Conservation (phyloP, 2,797 vertebrate genomes). For the Petrocephalus schoutedeni region DNA sequence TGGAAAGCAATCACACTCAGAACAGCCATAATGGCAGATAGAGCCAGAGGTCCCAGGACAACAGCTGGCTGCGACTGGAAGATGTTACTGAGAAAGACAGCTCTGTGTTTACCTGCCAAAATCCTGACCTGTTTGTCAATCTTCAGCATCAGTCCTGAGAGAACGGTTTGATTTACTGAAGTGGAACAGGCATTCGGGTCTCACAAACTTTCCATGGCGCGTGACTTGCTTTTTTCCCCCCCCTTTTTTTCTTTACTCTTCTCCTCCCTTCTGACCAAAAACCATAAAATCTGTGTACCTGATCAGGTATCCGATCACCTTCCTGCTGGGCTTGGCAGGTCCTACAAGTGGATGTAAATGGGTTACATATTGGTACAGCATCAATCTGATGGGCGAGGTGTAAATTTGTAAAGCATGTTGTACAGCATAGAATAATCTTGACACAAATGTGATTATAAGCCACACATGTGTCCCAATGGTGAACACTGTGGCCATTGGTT, state of each 20-base stretch:
- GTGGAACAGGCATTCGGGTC: background rate
- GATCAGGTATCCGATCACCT: background rate
- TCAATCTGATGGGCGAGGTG: background rate
- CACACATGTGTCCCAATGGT: background rate
- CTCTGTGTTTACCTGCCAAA: background rate
- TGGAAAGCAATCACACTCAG: conserved; percentile 13
- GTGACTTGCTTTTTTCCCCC: background rate
- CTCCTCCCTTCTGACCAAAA: background rate
- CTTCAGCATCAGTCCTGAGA: background rate
- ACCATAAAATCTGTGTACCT: background rate
- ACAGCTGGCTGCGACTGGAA: background rate
- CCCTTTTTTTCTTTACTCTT: background rate
- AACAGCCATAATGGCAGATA: conserved; percentile 1
- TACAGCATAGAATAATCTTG: background rate
- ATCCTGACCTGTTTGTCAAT: background rate
- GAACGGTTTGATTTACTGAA: background rate
- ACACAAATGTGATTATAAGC: conserved; percentile 3
- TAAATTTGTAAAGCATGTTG: conserved; percentile 7
- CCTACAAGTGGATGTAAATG: background rate
- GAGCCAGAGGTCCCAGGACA: conserved; percentile 2
- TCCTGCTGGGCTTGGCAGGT: background rate
- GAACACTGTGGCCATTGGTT: background rate
- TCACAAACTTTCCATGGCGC: background rate
- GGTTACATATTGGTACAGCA: background rate
- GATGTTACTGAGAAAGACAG: background rate